Evolutionary conservation across 2,888 invertebrate genomes (phyloP).

Genomic region (Drosophila yooni): DNA sequence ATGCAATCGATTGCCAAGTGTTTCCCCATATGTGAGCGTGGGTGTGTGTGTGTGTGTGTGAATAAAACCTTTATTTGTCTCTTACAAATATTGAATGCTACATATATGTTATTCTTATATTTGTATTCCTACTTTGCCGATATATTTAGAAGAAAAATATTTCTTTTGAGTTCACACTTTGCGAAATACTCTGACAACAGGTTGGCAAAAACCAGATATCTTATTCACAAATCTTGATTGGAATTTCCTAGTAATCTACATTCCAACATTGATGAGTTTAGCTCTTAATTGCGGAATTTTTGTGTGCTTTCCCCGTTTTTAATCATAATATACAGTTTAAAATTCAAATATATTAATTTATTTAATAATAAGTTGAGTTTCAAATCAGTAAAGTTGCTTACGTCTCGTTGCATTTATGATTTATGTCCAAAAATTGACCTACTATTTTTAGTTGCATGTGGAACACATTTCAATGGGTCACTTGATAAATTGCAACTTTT

Average conservation of each 20-base stretch:
- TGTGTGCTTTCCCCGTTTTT: not conserved
- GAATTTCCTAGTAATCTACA: not conserved
- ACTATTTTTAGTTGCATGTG: not conserved
- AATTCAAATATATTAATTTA: too few relatives aligned
- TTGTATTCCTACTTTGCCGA: not conserved
- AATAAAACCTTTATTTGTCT: not conserved
- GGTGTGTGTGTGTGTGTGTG: not conserved
- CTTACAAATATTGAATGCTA: not conserved
- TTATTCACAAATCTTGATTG: not conserved
- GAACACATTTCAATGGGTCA: not conserved
- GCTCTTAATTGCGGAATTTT: not conserved
- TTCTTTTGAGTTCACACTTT: not conserved
- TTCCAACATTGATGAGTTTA: not conserved
- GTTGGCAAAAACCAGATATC: not conserved
- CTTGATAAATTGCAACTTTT: not conserved
- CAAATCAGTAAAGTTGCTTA: not conserved
- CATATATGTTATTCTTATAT: not conserved
- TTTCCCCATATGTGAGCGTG: not conserved
- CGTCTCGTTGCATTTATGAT: not conserved
- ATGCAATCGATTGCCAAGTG: constrained; percentile 6
- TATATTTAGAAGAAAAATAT: not conserved
- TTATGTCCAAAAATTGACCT: not conserved
- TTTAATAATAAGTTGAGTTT: not conserved
- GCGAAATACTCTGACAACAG: not conserved
- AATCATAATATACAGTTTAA: not conserved